Percentiles rank a stretch among this genome's conserved stretches.
These are phyloP conservation scores for Vanessa tameamea DNA, from an alignment of 1,140 invertebrate genomes.

Conservation along the genomic window DNA sequence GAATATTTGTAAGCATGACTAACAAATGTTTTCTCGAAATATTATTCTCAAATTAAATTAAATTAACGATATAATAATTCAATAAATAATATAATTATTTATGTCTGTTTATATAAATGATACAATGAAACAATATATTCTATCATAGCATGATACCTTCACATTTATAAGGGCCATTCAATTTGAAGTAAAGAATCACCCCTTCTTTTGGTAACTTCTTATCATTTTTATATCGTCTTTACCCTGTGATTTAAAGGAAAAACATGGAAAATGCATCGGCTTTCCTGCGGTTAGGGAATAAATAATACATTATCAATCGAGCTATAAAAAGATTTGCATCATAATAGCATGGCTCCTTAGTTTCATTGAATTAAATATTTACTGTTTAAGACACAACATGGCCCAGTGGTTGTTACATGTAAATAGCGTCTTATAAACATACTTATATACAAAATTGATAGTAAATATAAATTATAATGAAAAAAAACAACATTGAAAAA, in stretches of 20 bases:
- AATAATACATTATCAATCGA: constrained; percentile 37
- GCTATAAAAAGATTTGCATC: constrained; percentile 34
- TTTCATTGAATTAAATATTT: constrained; percentile 15
- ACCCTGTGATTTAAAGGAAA: constrained; percentile 44
- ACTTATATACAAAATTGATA: no score
- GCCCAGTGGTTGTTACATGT: no score
- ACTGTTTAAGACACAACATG: neutral
- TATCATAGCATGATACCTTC: constrained; percentile 48
- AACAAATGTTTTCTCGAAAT: no score
- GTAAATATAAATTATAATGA: no score
- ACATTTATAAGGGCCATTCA: constrained; percentile 44
- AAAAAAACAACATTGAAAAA: neutral
- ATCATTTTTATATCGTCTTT: constrained; percentile 61
- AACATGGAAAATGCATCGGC: constrained; percentile 52
- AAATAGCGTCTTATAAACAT: no score
- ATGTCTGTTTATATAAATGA: no score
- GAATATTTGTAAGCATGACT: no score
- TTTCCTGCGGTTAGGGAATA: constrained; percentile 45
- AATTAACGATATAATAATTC: no score
- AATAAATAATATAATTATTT: no score
- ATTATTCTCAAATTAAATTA: no score
- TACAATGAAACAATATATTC: neutral
- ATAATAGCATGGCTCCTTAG: constrained; percentile 2
- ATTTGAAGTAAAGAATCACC: constrained; percentile 42
- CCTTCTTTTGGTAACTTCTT: constrained; percentile 48